Evolutionary conservation across 2,888 invertebrate genomes (phyloP).

Genomic region (Heliconius charithonia): DNA sequence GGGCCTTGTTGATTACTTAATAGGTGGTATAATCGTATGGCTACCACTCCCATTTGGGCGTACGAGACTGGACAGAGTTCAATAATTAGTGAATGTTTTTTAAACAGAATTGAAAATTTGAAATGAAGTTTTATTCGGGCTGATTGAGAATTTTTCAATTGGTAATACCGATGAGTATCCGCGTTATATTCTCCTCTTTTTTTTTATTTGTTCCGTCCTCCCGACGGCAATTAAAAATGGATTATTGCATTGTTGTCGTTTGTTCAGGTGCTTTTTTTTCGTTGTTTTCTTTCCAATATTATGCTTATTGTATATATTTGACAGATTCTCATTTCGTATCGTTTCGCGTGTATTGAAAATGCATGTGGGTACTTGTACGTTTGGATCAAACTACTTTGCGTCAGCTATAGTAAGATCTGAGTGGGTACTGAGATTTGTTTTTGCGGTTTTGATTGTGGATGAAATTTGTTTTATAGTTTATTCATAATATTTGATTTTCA

Average conservation of each 20-base stretch:
- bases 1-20: slow-evolving; percentile 45
- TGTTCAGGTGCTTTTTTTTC: slow-evolving; percentile 29
- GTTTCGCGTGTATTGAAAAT: slow-evolving; percentile 18
- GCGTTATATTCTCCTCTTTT: slow-evolving; percentile 40
- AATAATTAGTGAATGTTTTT: slow-evolving; percentile 81
- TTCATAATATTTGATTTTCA: not conserved
- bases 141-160: slow-evolving; percentile 70
- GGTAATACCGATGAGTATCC: slow-evolving; percentile 59
- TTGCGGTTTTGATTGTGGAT: not conserved
- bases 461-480: not conserved
- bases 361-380: not conserved
- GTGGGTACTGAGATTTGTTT: not conserved
- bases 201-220: slow-evolving; percentile 52
- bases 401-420: slow-evolving; percentile 5
- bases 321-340: slow-evolving; percentile 29
- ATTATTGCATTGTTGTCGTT: slow-evolving; percentile 52
- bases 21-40: slow-evolving; percentile 50
- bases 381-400: slow-evolving; percentile 3
- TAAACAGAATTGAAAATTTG: slow-evolving; percentile 76
- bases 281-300: slow-evolving; percentile 30
- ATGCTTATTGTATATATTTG: slow-evolving; percentile 37
- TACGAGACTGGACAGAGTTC: slow-evolving; percentile 61
- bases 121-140: slow-evolving; percentile 76
- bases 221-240: slow-evolving; percentile 53
- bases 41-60: slow-evolving; percentile 49